A percentile compares a stretch with the other conserved stretches of the same genome.
Conservation (phyloP, 92 coral and sea anemone species). For the Phenganax marumi region DNA sequence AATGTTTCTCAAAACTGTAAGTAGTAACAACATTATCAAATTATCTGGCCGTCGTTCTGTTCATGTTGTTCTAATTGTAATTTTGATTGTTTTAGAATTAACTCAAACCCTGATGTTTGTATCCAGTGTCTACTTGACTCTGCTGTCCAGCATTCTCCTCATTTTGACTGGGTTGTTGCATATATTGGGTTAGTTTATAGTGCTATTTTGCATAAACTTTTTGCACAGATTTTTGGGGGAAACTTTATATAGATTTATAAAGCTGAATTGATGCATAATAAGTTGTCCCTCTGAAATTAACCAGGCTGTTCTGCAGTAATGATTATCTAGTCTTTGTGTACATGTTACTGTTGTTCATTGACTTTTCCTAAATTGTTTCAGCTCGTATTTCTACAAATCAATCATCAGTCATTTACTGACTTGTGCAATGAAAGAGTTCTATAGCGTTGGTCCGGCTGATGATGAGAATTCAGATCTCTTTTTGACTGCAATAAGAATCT, state of each 20-base stretch:
- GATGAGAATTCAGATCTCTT: conserved; percentile 68
- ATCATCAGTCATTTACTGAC: conserved; percentile 80
- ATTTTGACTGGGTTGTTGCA: conserved; percentile 95
- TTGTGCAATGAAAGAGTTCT: conserved; percentile 85
- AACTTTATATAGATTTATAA: too few relatives aligned
- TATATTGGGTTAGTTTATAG: conserved; percentile 77
- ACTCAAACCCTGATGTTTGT: conserved; percentile 67
- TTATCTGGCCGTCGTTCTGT: background rate
- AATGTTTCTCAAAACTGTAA: conserved; percentile 92
- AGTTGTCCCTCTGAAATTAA: too few relatives aligned
- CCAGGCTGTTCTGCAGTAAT: too few relatives aligned
- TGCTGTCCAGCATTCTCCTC: conserved; percentile 91
- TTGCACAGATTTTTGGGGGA: too few relatives aligned
- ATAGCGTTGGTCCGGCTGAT: conserved; percentile 44
- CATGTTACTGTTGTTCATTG: background rate
- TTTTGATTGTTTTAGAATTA: background rate
- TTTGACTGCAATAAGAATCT: conserved; percentile 80
- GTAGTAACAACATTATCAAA: conserved; percentile 20
- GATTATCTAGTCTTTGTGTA: background rate
- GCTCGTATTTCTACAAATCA: conserved; percentile 81
- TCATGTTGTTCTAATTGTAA: background rate
- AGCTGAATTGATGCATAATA: too few relatives aligned
- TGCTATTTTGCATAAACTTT: too few relatives aligned
- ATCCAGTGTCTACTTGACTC: conserved; percentile 84
- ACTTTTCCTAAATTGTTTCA: conserved; percentile 28